Evolutionary conservation across 2,797 vertebrate genomes (phyloP), one percentile per base, ranked within the genome.

Genomic region (Darevskia nairensis): DNA sequence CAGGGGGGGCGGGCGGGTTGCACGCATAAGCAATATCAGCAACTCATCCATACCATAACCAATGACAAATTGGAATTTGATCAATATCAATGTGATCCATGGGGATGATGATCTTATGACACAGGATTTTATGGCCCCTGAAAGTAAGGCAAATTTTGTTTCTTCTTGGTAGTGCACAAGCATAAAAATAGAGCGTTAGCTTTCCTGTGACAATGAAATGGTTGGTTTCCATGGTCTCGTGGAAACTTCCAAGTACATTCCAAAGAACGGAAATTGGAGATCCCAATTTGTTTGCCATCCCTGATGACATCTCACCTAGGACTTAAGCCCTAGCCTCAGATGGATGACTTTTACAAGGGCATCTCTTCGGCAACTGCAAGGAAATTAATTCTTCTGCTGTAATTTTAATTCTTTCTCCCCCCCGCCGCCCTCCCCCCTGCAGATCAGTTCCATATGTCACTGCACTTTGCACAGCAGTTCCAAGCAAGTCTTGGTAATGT

Each of bases 391-490:
- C 84, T 91, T 95, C 93, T 94, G 66, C 81, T 94, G 92, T 86
- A 92, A 93, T 91, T 90, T 86, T 93, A 92, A 90, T 92, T 0
- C 83, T 7, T 8, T 89, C 91, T 89, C 92, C 89, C 90, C 72
- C 88, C 89, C 25, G 35, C 35, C 35, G 17, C 66, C 21, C 23
- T 68, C 89, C 80, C 84, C 88, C 32, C 82, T 90, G 88, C 80
- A 93, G 94, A 96, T 95, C 94, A 95, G 90, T 95, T 95, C 95
- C 95, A 95, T 95, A 95, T 95, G 94, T 95, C 90, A 71, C 89
- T 0, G 0, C 74, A 89, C 92, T 92, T 94, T 90, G 92, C 88
- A 89, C 74, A 91, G 91, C 92, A 93, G 90, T 94, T 94, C 93
- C 93, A 90, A 94, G 89, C 44, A 6, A 94, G 91, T 91, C 92